Percentiles rank a stretch among this genome's conserved stretches.
Evolutionary conservation across 2,113 vertebrate species (phyloP).

Genomic region (Alosa alosa): DNA sequence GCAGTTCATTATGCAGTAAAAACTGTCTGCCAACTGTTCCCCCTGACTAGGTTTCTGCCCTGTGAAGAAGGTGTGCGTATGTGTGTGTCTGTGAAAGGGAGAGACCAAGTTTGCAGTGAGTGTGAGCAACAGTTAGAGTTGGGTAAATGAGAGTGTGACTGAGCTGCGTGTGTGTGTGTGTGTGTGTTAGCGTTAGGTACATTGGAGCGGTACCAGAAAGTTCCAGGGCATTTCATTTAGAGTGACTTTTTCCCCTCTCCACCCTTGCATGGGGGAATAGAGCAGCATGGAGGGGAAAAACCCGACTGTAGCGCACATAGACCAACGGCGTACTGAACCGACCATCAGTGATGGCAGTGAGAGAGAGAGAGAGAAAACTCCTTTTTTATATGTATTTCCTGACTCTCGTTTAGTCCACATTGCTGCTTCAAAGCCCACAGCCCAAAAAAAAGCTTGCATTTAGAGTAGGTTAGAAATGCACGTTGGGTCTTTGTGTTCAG

Average conservation of each 20-base stretch:
- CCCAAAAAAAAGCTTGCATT: not conserved
- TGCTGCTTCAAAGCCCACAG: not conserved
- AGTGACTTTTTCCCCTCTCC: slow-evolving; percentile 50
- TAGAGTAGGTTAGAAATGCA: not conserved
- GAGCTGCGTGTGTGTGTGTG: slow-evolving; percentile 32
- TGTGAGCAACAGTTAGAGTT: not conserved
- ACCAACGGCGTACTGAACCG: not conserved
- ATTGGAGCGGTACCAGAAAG: slow-evolving; percentile 46
- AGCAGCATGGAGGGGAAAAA: slow-evolving; percentile 30
- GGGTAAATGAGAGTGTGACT: slow-evolving; percentile 5
- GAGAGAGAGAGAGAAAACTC: not conserved
- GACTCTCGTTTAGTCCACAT: not conserved
- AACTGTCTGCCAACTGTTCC: slow-evolving; percentile 50
- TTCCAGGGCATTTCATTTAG: slow-evolving; percentile 56
- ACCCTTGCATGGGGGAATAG: slow-evolving; percentile 34
- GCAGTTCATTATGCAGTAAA: slow-evolving; percentile 61
- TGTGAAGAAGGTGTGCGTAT: slow-evolving; percentile 43
- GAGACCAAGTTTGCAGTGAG: not conserved
- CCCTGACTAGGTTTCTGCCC: slow-evolving; percentile 45
- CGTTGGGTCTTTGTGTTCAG: not conserved
- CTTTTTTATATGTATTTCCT: not conserved
- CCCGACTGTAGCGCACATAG: not conserved
- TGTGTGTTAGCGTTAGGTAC: slow-evolving; percentile 50
- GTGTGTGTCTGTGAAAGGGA: slow-evolving; percentile 24
- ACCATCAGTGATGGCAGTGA: not conserved